Percentiles rank a stretch among this genome's conserved stretches.
These are phyloP conservation scores for Orthochromis malagaraziensis DNA, from an alignment of 2,113 vertebrate genomes.

Conservation along the genomic window DNA sequence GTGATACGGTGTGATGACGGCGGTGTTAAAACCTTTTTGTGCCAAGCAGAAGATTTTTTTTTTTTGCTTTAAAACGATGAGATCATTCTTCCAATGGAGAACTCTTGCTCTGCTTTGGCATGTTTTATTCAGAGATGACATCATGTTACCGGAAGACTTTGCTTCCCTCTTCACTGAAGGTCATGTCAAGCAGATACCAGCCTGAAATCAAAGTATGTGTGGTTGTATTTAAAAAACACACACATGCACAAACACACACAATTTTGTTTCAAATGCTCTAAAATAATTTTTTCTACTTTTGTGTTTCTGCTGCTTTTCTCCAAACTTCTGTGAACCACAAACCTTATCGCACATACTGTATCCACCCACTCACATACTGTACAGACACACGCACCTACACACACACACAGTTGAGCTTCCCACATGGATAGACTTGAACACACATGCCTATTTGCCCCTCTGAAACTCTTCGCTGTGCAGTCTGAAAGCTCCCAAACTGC, in stretches of 20 bases:
- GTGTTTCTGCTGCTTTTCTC: slow-evolving; percentile 40
- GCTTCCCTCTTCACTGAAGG: slow-evolving; percentile 20
- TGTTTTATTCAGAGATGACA: slow-evolving; percentile 67
- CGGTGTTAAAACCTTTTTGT: neutral
- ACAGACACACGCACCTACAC: slow-evolving; percentile 15
- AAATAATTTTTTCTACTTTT: slow-evolving; percentile 14
- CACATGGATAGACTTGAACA: slow-evolving; percentile 25
- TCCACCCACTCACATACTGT: slow-evolving; percentile 18
- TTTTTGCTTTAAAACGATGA: slow-evolving; percentile 44
- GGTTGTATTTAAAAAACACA: neutral
- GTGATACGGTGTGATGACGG: slow-evolving; percentile 20
- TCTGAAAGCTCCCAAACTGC: slow-evolving; percentile 58
- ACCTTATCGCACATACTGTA: slow-evolving; percentile 36
- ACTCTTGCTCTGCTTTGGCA: slow-evolving; percentile 21
- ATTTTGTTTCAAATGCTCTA: neutral
- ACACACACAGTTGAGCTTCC: slow-evolving; percentile 33
- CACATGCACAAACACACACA: neutral
- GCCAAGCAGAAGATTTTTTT: neutral
- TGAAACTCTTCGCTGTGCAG: slow-evolving; percentile 47
- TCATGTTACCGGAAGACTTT: slow-evolving; percentile 54
- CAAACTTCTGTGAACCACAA: slow-evolving; percentile 46
- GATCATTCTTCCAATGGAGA: slow-evolving; percentile 42
- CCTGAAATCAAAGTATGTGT: neutral
- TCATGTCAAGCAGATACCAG: slow-evolving; percentile 4
- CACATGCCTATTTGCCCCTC: slow-evolving; percentile 33